These are phyloP conservation scores for Seriola quinqueradiata DNA, from an alignment of 2,113 vertebrate genomes.

Conservation along the genomic window DNA sequence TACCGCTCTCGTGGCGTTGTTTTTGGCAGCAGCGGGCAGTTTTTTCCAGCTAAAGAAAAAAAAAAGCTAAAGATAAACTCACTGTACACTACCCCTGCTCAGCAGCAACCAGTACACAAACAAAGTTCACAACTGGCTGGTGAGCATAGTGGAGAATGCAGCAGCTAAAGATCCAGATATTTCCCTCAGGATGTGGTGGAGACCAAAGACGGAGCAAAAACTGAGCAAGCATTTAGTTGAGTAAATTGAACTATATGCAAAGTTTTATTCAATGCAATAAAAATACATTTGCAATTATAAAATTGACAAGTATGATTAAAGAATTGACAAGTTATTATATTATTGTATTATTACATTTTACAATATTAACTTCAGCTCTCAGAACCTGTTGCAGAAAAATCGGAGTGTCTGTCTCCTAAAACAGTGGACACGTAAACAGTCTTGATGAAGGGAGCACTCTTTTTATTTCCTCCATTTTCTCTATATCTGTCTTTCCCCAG, in stretches of 20 bases:
- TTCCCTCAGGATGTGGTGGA: neutral
- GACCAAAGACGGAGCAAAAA: neutral
- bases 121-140: neutral
- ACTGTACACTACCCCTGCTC: too few relatives aligned
- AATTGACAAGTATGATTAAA: neutral
- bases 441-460: neutral
- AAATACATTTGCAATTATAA: neutral
- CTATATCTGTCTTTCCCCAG: conserved; percentile 30
- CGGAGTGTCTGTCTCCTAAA: too few relatives aligned
- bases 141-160: neutral
- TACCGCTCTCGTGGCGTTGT: too few relatives aligned
- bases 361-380: neutral
- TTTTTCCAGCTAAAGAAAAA: too few relatives aligned
- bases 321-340: neutral
- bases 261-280: neutral
- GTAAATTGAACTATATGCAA: neutral
- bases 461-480: conserved; percentile 8
- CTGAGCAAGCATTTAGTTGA: neutral
- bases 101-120: too few relatives aligned
- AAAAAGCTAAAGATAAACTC: too few relatives aligned
- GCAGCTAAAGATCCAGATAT: neutral
- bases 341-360: neutral
- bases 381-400: too few relatives aligned
- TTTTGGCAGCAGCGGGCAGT: too few relatives aligned
- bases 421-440: neutral